Percentiles rank a stretch among this genome's conserved stretches.
These are phyloP conservation scores for Agriotes lineatus DNA, from an alignment of 2,888 invertebrate genomes.

Conservation along the genomic window DNA sequence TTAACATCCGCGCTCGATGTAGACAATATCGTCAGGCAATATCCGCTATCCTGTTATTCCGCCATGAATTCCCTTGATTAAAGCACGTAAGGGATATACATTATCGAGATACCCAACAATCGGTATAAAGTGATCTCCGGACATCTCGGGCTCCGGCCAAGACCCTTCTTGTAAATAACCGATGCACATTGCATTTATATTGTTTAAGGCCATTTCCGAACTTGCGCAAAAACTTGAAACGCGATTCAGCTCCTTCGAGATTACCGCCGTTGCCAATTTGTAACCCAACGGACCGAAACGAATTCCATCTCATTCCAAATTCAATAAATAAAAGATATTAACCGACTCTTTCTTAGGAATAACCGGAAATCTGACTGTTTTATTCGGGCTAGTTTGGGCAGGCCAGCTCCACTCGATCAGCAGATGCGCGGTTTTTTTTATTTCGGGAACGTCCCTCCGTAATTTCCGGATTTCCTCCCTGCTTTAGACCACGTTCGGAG, in stretches of 20 bases:
- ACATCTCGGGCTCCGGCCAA: slow-evolving; percentile 30
- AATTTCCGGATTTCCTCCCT: background rate
- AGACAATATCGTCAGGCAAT: slow-evolving; percentile 61
- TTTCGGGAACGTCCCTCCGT: no score
- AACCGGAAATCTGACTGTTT: background rate
- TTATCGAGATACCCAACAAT: slow-evolving; percentile 54
- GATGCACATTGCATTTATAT: slow-evolving; percentile 43
- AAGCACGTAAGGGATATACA: slow-evolving; percentile 62
- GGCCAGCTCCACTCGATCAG: no score
- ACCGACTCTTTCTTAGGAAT: background rate
- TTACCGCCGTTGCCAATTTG: slow-evolving; percentile 34
- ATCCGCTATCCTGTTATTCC: slow-evolving; percentile 53
- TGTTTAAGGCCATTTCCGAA: slow-evolving; percentile 25
- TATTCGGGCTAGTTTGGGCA: no score
- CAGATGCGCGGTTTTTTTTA: no score
- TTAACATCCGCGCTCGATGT: slow-evolving; percentile 54
- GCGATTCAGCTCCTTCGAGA: slow-evolving; percentile 23
- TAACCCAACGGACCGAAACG: slow-evolving; percentile 14
- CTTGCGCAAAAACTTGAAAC: slow-evolving; percentile 25
- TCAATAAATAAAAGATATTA: slow-evolving; percentile 32
- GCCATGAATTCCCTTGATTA: slow-evolving; percentile 59
- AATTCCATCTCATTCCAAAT: slow-evolving; percentile 23
- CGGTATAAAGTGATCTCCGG: slow-evolving; percentile 53
- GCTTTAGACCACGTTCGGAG: background rate
- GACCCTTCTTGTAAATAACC: slow-evolving; percentile 37